Conservation (phyloP, 1,140 invertebrate genomes). For the Araneus ventricosus region DNA sequence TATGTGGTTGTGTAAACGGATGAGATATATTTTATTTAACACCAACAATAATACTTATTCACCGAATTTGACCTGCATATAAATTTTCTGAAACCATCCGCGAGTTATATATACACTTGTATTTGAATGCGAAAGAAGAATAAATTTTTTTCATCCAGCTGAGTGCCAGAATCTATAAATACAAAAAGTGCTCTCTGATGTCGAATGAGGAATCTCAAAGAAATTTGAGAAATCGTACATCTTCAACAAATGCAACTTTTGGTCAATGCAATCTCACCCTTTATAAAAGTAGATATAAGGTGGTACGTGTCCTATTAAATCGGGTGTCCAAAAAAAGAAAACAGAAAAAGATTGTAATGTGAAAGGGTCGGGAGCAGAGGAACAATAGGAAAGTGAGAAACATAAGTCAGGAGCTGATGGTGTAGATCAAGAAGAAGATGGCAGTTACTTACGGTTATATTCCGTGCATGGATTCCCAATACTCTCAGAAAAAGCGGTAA, state of each 20-base stretch:
- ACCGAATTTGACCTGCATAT: too few relatives aligned
- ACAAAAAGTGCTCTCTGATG: background rate
- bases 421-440: constrained; percentile 47
- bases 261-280: background rate
- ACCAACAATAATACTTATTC: too few relatives aligned
- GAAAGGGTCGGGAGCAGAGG: background rate
- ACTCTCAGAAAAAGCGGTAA: constrained; percentile 38
- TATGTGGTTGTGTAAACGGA: too few relatives aligned
- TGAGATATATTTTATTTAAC: too few relatives aligned
- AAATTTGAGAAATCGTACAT: background rate
- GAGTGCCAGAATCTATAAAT: background rate
- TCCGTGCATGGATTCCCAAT: constrained; percentile 62
- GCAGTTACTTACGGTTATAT: constrained; percentile 41
- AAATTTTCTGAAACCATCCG: too few relatives aligned
- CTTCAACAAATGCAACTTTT: constrained; percentile 13
- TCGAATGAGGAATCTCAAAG: background rate
- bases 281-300: constrained; percentile 38
- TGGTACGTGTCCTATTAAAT: constrained; percentile 23
- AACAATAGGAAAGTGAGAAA: constrained; percentile 51
- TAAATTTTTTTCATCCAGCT: background rate
- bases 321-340: constrained; percentile 7
- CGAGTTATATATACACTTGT: background rate
- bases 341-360: constrained; percentile 15
- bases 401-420: constrained; percentile 57
- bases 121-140: background rate